Base-by-base conservation (phyloP, 2,113 vertebrate genomes). In the Alligator mississippiensis region DNA sequence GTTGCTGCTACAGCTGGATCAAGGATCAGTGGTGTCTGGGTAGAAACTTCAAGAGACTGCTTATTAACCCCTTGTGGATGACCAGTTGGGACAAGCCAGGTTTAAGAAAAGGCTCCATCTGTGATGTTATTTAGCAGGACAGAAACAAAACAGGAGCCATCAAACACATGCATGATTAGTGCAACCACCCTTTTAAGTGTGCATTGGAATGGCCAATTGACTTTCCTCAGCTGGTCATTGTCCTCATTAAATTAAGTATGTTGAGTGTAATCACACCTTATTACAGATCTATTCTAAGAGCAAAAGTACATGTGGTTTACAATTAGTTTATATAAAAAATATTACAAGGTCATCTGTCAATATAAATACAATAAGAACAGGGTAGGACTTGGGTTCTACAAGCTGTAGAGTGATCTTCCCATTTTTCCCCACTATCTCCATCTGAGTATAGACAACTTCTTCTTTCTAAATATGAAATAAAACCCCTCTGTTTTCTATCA, bases 341-440 rank as follows among this genome's bases (percentile, higher is more conserved):
- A 47, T 47, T 47, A 47, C 47, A 47, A 47, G 25, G n/a, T 27
- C 54, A 30, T 82, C 61, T 76, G 11, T 55, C 54, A 15, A 25
- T 3, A 4, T 4, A 5, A 47, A 47, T 47, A 47, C 47, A 47
- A 47, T 47, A 47, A 47, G 47, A 47, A 47, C 47, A 47, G 47
- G 59, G n/a, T 24, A 70, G 30, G 74, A 18, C 25, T 9, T 82
- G 76, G 70, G 25, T 61, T 70, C 75, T 54, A 6, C 0, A 0
- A 6, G 11, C 30, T 2, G 1, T 18, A 38, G 55, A 1, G 0
- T 1, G 13, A 63, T 62, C 9, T 1, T n/a, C 14, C 63, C 87
- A 18, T 13, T 83, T 68, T 76, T 76, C 0, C 0, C 10, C 16
- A 19, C 77, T 38, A 9, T 9, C 58, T 79, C n/a, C 10, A 13